phyloP scores from a whole-genome alignment of 2,797 vertebrate species.

The Linurgus olivaceus region DNA sequence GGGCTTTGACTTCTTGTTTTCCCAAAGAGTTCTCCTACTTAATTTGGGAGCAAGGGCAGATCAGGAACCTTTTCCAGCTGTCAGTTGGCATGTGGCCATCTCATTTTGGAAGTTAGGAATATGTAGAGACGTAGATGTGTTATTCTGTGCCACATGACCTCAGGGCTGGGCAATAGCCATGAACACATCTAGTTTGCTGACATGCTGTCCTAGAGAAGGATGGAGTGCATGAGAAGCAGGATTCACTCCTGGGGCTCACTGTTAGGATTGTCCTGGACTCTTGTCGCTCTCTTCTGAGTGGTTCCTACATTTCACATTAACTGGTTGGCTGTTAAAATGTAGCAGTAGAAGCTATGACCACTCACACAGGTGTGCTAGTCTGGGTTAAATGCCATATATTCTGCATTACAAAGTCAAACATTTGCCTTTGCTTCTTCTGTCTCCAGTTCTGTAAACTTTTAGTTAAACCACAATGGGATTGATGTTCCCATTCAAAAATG shows the following conservation, averaged over 20 bases:
- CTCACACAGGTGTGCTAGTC: background rate
- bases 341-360: background rate
- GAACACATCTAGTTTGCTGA: background rate
- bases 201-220: background rate
- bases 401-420: background rate
- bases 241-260: background rate
- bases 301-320: background rate
- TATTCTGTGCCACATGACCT: background rate
- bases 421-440: background rate
- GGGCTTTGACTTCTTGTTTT: background rate
- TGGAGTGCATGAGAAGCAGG: background rate
- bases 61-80: background rate
- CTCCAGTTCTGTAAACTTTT: background rate
- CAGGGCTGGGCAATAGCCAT: background rate
- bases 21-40: background rate
- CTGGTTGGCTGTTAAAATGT: background rate
- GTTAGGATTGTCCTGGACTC: background rate
- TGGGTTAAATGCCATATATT: background rate
- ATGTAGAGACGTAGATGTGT: background rate
- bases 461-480: background rate
- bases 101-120: background rate
- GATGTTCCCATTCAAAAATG: background rate
- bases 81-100: background rate
- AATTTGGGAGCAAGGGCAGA: background rate
- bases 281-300: background rate